Evolutionary conservation across 2,888 invertebrate species (phyloP).

Genomic region (Nymphalis polychloros): DNA sequence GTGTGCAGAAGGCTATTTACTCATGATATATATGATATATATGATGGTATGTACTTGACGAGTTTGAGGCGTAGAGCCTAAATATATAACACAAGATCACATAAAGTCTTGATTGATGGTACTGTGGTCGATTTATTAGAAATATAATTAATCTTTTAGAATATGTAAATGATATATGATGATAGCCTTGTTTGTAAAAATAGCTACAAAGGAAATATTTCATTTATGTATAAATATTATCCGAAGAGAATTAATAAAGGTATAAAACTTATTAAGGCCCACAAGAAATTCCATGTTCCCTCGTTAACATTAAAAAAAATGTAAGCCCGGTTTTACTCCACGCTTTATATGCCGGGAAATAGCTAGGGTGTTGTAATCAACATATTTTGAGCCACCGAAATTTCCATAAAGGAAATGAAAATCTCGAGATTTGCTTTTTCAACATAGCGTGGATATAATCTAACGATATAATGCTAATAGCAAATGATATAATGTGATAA

Average conservation of each 20-base stretch:
- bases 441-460: neutral
- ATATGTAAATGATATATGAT: neutral
- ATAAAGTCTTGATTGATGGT: no score
- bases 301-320: neutral
- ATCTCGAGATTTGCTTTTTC: slow-evolving; percentile 15
- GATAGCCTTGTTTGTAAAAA: neutral
- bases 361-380: slow-evolving; percentile 14
- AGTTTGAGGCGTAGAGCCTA: no score
- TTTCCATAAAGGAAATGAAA: slow-evolving; percentile 23
- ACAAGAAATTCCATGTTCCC: neutral
- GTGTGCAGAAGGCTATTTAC: no score
- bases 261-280: neutral
- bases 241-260: neutral
- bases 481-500: no score
- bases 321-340: neutral
- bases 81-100: no score
- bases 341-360: slow-evolving; percentile 7
- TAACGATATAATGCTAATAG: no score
- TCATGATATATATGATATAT: no score
- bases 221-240: neutral
- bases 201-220: neutral
- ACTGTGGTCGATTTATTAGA: no score
- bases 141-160: no score
- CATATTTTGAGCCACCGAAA: slow-evolving; percentile 12
- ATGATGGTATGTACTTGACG: no score